Percentiles rank a stretch among this genome's conserved stretches.
Conservation (phyloP, 2,888 invertebrate genomes). For the Drosophila mettleri region DNA sequence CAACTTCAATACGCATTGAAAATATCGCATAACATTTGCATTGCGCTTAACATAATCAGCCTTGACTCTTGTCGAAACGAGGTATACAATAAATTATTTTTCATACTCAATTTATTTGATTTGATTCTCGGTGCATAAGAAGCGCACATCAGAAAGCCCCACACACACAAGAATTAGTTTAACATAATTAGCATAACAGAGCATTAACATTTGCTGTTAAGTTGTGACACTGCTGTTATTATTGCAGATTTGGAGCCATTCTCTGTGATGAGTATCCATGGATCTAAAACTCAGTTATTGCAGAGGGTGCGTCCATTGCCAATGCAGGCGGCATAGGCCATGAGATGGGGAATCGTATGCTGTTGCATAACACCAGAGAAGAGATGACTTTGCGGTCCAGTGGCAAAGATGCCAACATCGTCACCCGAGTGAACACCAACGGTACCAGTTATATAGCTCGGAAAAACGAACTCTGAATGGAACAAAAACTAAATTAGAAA, state of each 20-base stretch:
- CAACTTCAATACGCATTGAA: conserved; percentile 29
- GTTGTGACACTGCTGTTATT: conserved; percentile 2
- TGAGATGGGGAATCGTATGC: conserved; percentile 90
- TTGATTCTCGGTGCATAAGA: neutral
- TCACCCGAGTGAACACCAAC: conserved; percentile 89
- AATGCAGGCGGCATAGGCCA: conserved; percentile 90
- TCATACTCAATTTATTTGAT: neutral
- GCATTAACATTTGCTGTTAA: neutral
- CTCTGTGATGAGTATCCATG: neutral
- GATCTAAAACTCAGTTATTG: conserved; percentile 12
- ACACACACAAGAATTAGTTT: neutral
- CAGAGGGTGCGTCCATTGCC: conserved; percentile 85
- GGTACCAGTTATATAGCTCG: conserved; percentile 87
- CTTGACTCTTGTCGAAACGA: neutral
- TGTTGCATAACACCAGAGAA: conserved; percentile 92
- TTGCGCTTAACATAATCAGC: conserved; percentile 1
- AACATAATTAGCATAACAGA: neutral
- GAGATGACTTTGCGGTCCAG: conserved; percentile 91
- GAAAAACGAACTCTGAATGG: conserved; percentile 53
- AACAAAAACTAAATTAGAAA: neutral
- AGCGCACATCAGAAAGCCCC: neutral
- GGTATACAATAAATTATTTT: neutral
- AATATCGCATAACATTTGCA: conserved; percentile 3
- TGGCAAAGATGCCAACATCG: conserved; percentile 91
- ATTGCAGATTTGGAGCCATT: neutral